phyloP scores from a whole-genome alignment of 2,797 vertebrate genomes.

The Sebastes kiyomatsui region DNA sequence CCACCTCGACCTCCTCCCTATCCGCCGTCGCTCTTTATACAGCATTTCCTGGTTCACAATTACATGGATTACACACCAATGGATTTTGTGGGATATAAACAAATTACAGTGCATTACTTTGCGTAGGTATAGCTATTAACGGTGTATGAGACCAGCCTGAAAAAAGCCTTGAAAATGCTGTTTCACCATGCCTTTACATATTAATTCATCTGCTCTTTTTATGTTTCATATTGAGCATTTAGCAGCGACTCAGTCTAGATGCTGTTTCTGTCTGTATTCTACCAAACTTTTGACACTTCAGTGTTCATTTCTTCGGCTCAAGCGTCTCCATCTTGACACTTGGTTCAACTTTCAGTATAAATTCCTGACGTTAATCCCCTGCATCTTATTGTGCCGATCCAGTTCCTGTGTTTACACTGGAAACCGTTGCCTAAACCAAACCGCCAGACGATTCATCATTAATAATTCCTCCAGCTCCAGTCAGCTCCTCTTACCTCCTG shows the following conservation, averaged over 20 bases:
- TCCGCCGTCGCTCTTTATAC: too few species aligned
- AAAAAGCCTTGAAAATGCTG: not conserved
- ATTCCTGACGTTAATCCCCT: constrained; percentile 23
- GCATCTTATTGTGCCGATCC: not conserved
- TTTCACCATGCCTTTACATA: not conserved
- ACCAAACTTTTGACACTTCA: not conserved
- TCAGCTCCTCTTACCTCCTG: constrained; percentile 3
- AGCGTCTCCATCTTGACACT: not conserved
- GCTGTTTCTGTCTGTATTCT: not conserved
- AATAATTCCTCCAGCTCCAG: not conserved
- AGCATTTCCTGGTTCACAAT: too few species aligned
- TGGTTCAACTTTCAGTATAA: constrained; percentile 13
- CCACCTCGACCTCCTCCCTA: too few species aligned
- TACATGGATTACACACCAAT: too few species aligned
- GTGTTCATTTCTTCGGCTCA: not conserved
- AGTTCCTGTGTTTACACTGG: constrained; percentile 17
- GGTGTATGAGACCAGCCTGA: too few species aligned
- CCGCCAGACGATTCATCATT: not conserved
- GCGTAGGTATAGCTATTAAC: too few species aligned
- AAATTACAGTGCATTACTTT: too few species aligned
- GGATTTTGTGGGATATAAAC: too few species aligned
- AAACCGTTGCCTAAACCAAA: not conserved
- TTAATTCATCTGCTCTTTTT: not conserved
- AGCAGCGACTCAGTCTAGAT: not conserved
- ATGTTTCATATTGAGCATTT: not conserved